Evolutionary conservation across 2,888 invertebrate genomes (phyloP), one percentile per base, ranked within the genome.

Genomic region (Heteromyza rotundicornis): DNA sequence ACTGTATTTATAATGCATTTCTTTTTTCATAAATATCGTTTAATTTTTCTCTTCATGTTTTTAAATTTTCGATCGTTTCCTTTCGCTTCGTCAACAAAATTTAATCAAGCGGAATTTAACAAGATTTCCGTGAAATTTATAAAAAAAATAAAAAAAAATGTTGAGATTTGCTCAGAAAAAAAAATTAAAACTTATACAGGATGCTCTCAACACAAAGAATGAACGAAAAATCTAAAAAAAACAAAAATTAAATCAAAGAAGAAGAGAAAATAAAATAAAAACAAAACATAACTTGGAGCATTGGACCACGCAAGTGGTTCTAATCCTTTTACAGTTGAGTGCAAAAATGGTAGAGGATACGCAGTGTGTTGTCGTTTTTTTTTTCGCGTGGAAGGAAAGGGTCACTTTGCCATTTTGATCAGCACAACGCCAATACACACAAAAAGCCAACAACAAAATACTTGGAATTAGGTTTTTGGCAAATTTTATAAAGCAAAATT

Each of bases 51-150:
- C n/a, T n/a, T n/a, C n/a, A n/a, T n/a, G n/a, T n/a, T n/a, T n/a
- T n/a, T n/a, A n/a, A n/a, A n/a, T n/a, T n/a, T n/a, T n/a, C n/a
- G 27, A 27, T 40, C 40, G 40, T 14, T 40, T 40, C 40, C 2
- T 19, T 47, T 20, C 47, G 17, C 20, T 47, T 47, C 5, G 20
- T 47, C 47, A 47, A 47, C 19, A 17, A 72, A 71, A 72, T 74
- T 76, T 70, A 75, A 74, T 74, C 72, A 72, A 71, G 74, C 75
- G 68, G 66, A 68, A 74, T 71, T 71, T 67, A 66, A 73, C 69
- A 66, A 70, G 74, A 76, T 74, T 76, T 74, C 71, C 66, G 63
- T 76, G 71, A 68, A 70, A 68, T 61, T 14, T 40, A 40, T 7
- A 17, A 47, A 17, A 47, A 17, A 2, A 40, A 40, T 19, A 47